Evolutionary conservation across 2,113 vertebrate genomes (phyloP).

Genomic region (Phyllopteryx taeniolatus): DNA sequence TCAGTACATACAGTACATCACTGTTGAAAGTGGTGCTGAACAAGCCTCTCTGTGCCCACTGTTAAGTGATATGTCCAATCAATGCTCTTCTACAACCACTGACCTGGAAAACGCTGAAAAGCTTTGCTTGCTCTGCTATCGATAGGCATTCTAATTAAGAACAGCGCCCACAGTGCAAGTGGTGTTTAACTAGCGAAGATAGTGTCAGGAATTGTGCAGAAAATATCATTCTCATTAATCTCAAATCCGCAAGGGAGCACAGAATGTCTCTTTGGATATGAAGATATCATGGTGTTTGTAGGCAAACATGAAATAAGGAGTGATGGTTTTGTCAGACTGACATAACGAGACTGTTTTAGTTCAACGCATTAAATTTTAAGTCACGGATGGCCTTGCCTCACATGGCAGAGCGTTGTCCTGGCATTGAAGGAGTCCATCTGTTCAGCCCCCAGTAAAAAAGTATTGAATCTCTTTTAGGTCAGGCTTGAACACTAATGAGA

Average conservation of each 20-base stretch:
- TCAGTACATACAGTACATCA: neutral
- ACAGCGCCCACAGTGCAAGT: conserved; percentile 32
- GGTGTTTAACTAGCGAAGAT: conserved; percentile 36
- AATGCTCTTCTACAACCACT: conserved; percentile 54
- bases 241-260: conserved; percentile 17
- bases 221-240: conserved; percentile 38
- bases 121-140: conserved; percentile 53
- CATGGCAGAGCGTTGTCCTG: conserved; percentile 45
- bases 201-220: conserved; percentile 24
- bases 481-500: conserved; percentile 46
- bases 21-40: conserved; percentile 33
- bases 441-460: conserved; percentile 59
- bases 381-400: conserved; percentile 37
- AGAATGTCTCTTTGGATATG: conserved; percentile 1
- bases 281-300: conserved; percentile 4
- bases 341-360: conserved; percentile 2
- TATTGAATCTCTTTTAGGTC: conserved; percentile 54
- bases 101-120: conserved; percentile 70
- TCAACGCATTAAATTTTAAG: conserved; percentile 24
- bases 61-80: conserved; percentile 59
- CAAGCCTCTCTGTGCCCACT: conserved; percentile 40
- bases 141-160: conserved; percentile 67
- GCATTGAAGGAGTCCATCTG: conserved; percentile 59
- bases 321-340: conserved; percentile 3
- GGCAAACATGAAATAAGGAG: neutral